Percentiles rank a stretch among this genome's conserved stretches.
Evolutionary conservation across 2,888 invertebrate species (phyloP).

Genomic region (Disparrhopalites patrizii): DNA sequence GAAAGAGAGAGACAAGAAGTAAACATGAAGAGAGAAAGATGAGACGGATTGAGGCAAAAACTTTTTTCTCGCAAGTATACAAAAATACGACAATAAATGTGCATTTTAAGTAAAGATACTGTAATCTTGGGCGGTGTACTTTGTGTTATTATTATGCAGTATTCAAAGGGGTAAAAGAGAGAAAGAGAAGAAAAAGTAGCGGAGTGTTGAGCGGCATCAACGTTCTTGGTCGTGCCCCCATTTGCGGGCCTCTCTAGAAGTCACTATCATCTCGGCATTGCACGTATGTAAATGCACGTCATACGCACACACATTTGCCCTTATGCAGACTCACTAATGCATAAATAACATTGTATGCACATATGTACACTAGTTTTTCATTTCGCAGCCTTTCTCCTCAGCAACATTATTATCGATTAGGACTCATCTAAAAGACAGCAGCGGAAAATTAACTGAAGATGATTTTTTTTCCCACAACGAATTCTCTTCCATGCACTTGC

Average conservation of each 20-base stretch:
- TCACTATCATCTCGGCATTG: not conserved
- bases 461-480: constrained; percentile 19
- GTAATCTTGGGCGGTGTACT: too few relatives aligned
- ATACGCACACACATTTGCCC: not conserved
- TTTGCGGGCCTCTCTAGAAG: too few relatives aligned
- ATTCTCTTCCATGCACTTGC: constrained; percentile 6
- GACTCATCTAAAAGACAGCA: constrained; percentile 16
- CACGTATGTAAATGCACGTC: not conserved
- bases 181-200: constrained; percentile 3
- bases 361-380: too few relatives aligned
- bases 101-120: too few relatives aligned
- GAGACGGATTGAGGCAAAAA: too few relatives aligned
- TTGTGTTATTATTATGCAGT: too few relatives aligned
- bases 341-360: constrained; percentile 2
- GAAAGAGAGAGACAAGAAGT: too few relatives aligned
- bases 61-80: too few relatives aligned
- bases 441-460: constrained; percentile 22
- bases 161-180: not conserved
- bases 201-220: constrained; percentile 2
- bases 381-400: not conserved
- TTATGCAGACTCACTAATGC: constrained; percentile 7
- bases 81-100: too few relatives aligned
- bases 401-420: constrained; percentile 12
- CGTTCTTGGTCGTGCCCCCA: not conserved
- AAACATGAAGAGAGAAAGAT: too few relatives aligned